Evolutionary conservation across 2,888 invertebrate genomes (phyloP).

Genomic region (Pomacea canaliculata): DNA sequence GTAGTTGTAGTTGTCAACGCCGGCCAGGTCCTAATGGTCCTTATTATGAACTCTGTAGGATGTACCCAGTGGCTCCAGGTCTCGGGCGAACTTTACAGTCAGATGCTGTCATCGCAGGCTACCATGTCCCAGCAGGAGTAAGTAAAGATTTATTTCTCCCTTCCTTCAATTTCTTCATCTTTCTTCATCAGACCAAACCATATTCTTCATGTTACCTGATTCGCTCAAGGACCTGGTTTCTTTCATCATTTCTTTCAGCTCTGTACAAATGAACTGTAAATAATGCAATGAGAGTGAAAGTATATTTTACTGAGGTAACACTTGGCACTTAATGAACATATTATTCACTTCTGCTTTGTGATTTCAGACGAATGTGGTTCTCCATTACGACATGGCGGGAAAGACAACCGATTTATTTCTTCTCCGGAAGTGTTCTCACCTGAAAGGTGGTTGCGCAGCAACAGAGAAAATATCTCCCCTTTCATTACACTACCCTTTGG

Average conservation of each 20-base stretch:
- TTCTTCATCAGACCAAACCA: not conserved
- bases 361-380: slow-evolving; percentile 63
- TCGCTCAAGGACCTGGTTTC: no score
- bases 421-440: slow-evolving; percentile 68
- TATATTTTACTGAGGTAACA: no score
- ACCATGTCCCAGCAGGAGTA: slow-evolving; percentile 35
- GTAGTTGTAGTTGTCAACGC: not conserved
- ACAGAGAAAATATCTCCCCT: slow-evolving; percentile 30
- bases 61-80: slow-evolving; percentile 27
- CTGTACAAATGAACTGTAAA: no score
- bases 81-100: slow-evolving; percentile 22
- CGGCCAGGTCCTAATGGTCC: not conserved
- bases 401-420: slow-evolving; percentile 74
- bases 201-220: not conserved
- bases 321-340: no score
- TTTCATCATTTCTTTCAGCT: no score
- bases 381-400: slow-evolving; percentile 66
- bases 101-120: slow-evolving; percentile 30
- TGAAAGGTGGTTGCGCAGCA: slow-evolving; percentile 52
- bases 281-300: no score
- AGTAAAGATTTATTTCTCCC: not conserved
- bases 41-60: not conserved
- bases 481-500: slow-evolving; percentile 57
- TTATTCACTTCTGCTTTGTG: not conserved
- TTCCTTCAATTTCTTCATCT: not conserved